These are phyloP conservation scores for Andrena haemorrhoa DNA, from an alignment of 2,888 invertebrate species.

Conservation along the genomic window DNA sequence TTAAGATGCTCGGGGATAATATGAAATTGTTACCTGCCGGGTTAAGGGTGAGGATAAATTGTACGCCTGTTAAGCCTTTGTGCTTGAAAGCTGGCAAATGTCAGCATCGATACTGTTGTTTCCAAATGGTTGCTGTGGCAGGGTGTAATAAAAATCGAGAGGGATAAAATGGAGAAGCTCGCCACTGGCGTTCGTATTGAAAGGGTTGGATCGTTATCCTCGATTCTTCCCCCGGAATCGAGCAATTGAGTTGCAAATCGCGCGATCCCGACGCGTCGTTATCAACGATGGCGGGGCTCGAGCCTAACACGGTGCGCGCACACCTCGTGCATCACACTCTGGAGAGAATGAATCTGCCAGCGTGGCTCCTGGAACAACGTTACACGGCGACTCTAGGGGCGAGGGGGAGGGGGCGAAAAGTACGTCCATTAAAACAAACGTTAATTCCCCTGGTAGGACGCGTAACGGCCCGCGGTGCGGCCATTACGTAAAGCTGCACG, in stretches of 20 bases:
- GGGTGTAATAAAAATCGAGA: not conserved
- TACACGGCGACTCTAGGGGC: conserved; percentile 34
- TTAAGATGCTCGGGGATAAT: not conserved
- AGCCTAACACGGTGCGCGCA: conserved; percentile 15
- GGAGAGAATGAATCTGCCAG: conserved; percentile 50
- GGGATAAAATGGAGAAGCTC: not conserved
- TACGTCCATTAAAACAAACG: conserved; percentile 70
- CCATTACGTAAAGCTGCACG: conserved; percentile 61
- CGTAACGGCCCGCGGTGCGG: conserved; percentile 59
- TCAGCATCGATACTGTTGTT: too few species aligned
- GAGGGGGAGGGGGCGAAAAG: conserved; percentile 41
- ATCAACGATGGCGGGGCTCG: conserved; percentile 21
- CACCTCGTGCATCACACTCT: conserved; percentile 41
- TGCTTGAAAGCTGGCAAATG: too few species aligned
- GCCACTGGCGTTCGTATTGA: not conserved
- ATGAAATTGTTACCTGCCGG: too few species aligned
- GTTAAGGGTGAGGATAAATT: too few species aligned
- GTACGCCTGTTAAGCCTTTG: too few species aligned
- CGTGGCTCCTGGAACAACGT: conserved; percentile 39
- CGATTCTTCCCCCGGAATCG: not conserved
- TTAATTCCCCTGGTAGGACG: conserved; percentile 60
- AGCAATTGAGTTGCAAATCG: conserved; percentile 51
- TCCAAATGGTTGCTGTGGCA: not conserved
- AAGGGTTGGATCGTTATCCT: conserved; percentile 7
- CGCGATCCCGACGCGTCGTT: conserved; percentile 24